These are phyloP conservation scores for Lycocerus yunnanus DNA, from an alignment of 2,888 invertebrate species.

Conservation along the genomic window DNA sequence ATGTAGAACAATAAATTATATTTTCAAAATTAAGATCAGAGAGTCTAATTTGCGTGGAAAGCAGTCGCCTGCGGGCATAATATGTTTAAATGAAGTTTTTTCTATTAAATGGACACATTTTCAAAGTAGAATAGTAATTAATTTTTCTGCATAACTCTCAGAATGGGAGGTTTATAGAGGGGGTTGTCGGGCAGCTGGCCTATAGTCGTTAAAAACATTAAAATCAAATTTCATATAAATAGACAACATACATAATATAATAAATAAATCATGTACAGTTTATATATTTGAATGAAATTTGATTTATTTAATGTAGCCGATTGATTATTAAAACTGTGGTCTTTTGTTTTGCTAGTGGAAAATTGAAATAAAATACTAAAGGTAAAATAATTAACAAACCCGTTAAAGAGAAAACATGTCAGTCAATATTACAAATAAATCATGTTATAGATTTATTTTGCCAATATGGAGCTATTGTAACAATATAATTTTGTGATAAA, in stretches of 20 bases:
- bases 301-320: background rate
- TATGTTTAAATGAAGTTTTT: background rate
- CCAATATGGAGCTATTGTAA: background rate
- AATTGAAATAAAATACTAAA: background rate
- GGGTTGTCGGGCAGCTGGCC: too few relatives aligned
- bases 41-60: background rate
- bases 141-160: too few relatives aligned
- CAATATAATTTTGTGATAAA: background rate
- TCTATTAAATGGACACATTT: too few relatives aligned
- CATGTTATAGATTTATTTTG: background rate
- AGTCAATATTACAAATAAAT: background rate
- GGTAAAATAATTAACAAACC: background rate
- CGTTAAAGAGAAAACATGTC: background rate
- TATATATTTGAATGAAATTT: background rate
- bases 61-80: background rate
- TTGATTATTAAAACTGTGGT: background rate
- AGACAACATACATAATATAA: too few relatives aligned
- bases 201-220: too few relatives aligned
- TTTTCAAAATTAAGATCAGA: too few relatives aligned
- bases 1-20: too few relatives aligned
- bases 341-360: background rate
- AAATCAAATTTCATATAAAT: too few relatives aligned
- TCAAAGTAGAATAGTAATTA: too few relatives aligned
- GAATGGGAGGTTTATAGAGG: too few relatives aligned
- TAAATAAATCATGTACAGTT: too few relatives aligned